Evolutionary conservation across 2,113 vertebrate species (phyloP).

Genomic region (Eretmochelys imbricata): DNA sequence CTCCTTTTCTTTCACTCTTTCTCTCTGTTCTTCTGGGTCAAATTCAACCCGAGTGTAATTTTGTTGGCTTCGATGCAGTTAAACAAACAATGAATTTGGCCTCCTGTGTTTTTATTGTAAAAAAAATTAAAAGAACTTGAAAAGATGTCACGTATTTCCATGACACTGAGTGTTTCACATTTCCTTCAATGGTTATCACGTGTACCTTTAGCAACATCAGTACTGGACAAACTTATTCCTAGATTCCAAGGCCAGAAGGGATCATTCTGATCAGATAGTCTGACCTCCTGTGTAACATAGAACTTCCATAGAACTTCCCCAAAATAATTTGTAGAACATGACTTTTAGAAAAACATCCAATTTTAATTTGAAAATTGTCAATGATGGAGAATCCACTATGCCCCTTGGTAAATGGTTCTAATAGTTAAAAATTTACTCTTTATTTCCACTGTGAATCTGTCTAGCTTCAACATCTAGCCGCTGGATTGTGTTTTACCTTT

Average conservation of each 20-base stretch:
- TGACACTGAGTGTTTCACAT: background rate
- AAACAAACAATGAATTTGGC: background rate
- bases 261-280: background rate
- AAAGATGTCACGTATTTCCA: background rate
- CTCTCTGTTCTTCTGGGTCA: background rate
- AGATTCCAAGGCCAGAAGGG: background rate
- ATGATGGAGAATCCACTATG: background rate
- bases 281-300: background rate
- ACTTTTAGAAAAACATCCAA: background rate
- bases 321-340: background rate
- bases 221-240: background rate
- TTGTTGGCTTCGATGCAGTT: background rate
- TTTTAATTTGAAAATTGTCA: background rate
- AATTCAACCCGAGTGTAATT: background rate
- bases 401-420: background rate
- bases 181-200: background rate
- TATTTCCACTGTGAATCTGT: background rate
- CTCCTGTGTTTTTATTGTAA: background rate
- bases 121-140: background rate
- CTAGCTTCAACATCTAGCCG: background rate
- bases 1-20: background rate
- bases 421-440: background rate
- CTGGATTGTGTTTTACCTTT: background rate
- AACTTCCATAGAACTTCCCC: background rate
- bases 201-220: background rate